phyloP scores from a whole-genome alignment of 92 coral and sea anemone species.

The Actinostola sp. region DNA sequence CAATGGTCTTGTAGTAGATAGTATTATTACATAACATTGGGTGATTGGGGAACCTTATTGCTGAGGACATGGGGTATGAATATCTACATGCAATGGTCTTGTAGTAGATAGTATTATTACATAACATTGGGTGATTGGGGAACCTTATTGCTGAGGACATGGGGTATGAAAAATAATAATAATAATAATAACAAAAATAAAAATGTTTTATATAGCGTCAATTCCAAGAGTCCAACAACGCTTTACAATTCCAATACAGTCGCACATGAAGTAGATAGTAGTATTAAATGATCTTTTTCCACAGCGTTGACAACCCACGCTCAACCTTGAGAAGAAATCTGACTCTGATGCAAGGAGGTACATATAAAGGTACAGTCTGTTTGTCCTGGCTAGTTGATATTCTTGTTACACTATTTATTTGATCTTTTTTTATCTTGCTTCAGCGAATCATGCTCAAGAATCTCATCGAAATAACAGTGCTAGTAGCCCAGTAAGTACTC shows the following conservation, averaged over 20 bases:
- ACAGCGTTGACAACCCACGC: constrained; percentile 76
- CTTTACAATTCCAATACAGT: background rate
- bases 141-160: background rate
- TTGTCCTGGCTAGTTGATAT: background rate
- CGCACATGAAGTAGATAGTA: background rate
- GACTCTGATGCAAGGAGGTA: constrained; percentile 97
- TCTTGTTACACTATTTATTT: background rate
- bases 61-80: constrained; percentile 46
- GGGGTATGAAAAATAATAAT: too few species aligned
- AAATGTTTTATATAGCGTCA: too few species aligned
- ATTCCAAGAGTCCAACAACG: background rate
- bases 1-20: background rate
- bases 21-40: background rate
- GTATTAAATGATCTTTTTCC: background rate
- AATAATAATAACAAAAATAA: too few species aligned
- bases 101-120: background rate
- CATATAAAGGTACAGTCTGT: constrained; percentile 53
- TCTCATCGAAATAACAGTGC: constrained; percentile 64
- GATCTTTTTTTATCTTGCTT: background rate
- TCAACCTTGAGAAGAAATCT: constrained; percentile 89
- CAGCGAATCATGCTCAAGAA: constrained; percentile 54
- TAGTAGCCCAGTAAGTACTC: constrained; percentile 74
- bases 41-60: background rate
- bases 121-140: background rate
- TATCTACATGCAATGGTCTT: too few species aligned